Base-by-base conservation (phyloP, 2,888 invertebrate species). In the Tribolium freemani region DNA sequence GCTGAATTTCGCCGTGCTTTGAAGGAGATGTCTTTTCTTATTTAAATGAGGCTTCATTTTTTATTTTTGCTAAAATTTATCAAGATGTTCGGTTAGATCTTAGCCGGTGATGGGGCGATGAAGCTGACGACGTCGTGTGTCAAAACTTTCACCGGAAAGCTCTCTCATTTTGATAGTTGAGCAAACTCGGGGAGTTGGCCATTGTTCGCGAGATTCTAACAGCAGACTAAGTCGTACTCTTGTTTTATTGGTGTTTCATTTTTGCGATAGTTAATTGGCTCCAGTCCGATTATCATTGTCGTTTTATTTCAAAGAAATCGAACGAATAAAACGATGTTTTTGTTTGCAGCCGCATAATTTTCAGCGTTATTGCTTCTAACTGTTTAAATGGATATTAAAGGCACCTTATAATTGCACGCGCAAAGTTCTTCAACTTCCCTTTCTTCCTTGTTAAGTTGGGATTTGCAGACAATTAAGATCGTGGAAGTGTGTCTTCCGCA, bases 401-500 rank as follows among this genome's bases (percentile, higher is more conserved):
- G 69, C 69, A 54, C 50, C 63, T 70, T 66, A 71, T 74, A 69
- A 64, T 66, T 63, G 67, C 67, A 46, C 68, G 48, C 54, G 50
- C 13, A 73, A 76, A 76, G 64, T 77, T 75, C 71, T 77, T 71
- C 75, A 79, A 78, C 69, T 76, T 78, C 76, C 75, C 75, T 77
- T 79, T 77, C 76, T 78, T 79, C 76, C 80, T 79, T 75, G 79
- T 81, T 81, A 79, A 80, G 76, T 76, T 73, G 74, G 75, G 78
- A 80, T 79, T 78, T 77, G 80, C 70, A 64, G 79, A 81, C 81
- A 81, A 81, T 81, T 81, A 81, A 81, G 80, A 79, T 74, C 76
- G 76, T 77, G 76, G 73, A 72, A 75, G 73, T 75, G 76, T 75
- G 73, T 73, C 74, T 66, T 64, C 66, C 54, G 57, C 77, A 72